phyloP scores from a whole-genome alignment of 2,888 invertebrate species.

The Digitonthophagus gazella region DNA sequence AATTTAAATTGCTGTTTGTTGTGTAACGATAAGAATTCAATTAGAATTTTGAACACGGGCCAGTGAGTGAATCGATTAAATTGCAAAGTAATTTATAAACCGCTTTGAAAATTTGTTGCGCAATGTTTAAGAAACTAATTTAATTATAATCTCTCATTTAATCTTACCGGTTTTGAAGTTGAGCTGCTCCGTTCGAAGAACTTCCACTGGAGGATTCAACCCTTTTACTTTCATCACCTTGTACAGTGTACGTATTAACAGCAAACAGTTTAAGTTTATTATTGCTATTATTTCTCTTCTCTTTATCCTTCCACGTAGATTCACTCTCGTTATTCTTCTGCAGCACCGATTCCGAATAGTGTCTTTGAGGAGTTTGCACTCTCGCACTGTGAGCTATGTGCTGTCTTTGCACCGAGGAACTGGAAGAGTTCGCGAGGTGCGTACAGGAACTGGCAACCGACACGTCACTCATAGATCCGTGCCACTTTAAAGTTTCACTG shows the following conservation, averaged over 20 bases:
- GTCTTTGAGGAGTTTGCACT: slow-evolving; percentile 74
- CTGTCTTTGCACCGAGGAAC: slow-evolving; percentile 50
- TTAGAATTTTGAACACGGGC: no score
- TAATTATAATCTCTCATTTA: background rate
- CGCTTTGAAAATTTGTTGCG: background rate
- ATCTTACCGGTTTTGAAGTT: background rate
- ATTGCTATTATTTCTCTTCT: slow-evolving; percentile 49
- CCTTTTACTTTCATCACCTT: slow-evolving; percentile 39
- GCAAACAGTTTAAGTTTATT: slow-evolving; percentile 65
- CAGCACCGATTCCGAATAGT: slow-evolving; percentile 73
- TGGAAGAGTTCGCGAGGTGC: slow-evolving; percentile 52
- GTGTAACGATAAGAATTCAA: background rate
- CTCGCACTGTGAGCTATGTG: slow-evolving; percentile 74
- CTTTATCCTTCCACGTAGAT: slow-evolving; percentile 46
- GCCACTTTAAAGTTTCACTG: slow-evolving; percentile 78
- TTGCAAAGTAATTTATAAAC: slow-evolving; percentile 2
- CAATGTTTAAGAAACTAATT: background rate
- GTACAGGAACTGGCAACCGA: slow-evolving; percentile 60
- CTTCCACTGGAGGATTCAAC: background rate
- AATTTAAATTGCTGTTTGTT: background rate
- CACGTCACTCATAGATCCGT: slow-evolving; percentile 73
- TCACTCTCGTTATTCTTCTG: slow-evolving; percentile 55
- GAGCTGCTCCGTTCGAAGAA: background rate
- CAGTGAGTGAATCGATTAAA: background rate
- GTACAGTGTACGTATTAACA: slow-evolving; percentile 67